A percentile compares a stretch with the other conserved stretches of the same genome.
Evolutionary conservation across 92 coral and sea anemone species (phyloP).

Genomic region (Meandrina meandrites): DNA sequence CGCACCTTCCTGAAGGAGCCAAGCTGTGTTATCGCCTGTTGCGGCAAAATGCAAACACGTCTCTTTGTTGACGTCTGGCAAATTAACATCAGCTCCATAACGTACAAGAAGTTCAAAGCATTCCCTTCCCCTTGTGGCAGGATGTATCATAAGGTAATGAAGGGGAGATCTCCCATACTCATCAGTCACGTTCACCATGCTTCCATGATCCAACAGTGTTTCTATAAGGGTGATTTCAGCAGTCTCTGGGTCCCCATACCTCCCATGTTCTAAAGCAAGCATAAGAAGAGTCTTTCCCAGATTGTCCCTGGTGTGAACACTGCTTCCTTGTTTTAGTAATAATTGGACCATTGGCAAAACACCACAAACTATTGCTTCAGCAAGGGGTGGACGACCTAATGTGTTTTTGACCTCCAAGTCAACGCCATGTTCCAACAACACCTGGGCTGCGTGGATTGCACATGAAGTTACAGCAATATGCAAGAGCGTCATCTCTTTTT

Average conservation of each 20-base stretch:
- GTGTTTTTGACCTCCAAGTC: background rate
- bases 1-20: background rate
- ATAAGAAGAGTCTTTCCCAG: background rate
- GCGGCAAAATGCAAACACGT: slow-evolving; percentile 7
- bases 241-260: background rate
- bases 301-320: slow-evolving; percentile 4
- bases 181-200: background rate
- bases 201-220: background rate
- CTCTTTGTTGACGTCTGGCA: background rate
- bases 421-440: background rate
- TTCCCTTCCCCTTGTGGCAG: background rate
- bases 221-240: background rate
- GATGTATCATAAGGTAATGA: background rate
- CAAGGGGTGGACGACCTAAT: background rate
- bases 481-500: background rate
- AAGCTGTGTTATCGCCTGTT: background rate
- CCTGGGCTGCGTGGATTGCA: background rate
- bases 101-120: background rate
- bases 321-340: background rate
- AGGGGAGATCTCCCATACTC: background rate
- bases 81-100: background rate
- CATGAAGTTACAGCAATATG: background rate
- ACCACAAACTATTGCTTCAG: background rate
- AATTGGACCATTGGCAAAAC: background rate
- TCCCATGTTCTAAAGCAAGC: background rate